Base-by-base conservation (phyloP, 1,140 invertebrate genomes). In the Temnothorax curvispinosus region DNA sequence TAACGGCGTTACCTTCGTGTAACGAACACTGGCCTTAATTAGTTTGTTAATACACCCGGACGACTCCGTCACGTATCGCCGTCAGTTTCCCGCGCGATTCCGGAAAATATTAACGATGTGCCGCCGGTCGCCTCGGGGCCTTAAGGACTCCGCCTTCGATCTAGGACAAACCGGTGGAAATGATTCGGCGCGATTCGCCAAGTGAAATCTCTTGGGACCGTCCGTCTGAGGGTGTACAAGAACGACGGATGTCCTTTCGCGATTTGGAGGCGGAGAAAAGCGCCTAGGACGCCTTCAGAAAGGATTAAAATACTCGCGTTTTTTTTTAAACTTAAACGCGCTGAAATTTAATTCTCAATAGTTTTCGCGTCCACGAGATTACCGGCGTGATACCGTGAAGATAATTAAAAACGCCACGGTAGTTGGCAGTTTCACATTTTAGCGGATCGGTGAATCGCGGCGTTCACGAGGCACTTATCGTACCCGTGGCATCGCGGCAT, bases 21-120 rank as follows among this genome's bases (percentile, higher is more conserved):
- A 84, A 74, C 67, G 67, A 82, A 82, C 80, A 50, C 41, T 50
- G 69, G 54, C 80, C 80, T 84, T 84, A 84, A 84, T 84, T 84
- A 84, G 54, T 84, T 60, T 75, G 80, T 84, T 84, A 75, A 84
- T 84, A 75, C 69, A 41, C 54, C 18, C 41, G 27, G 44, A 44
- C 78, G 78, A 80, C 27, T 67, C 62, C 27, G 35, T 47, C 15
- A 13, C 27, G 0, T 38, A 6, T 35, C 15, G 54, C 32, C 32
- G 56, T 60, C 67, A 47, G 27, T 15, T 65, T 44, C 18, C 32
- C 60, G 38, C n/a, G 13, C 13, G 78, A 35, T 72, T 38, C 38
- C n/a, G 69, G 38, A 38, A 21, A 74, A 62, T 27, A 41, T 11
- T 38, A 74, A 82, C 52, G 7, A 74, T 58, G 44, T 58, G 44